Evolutionary conservation across 1,140 invertebrate genomes (phyloP), one percentile per base, ranked within the genome.

Genomic region (Teleopsis dalmanni): DNA sequence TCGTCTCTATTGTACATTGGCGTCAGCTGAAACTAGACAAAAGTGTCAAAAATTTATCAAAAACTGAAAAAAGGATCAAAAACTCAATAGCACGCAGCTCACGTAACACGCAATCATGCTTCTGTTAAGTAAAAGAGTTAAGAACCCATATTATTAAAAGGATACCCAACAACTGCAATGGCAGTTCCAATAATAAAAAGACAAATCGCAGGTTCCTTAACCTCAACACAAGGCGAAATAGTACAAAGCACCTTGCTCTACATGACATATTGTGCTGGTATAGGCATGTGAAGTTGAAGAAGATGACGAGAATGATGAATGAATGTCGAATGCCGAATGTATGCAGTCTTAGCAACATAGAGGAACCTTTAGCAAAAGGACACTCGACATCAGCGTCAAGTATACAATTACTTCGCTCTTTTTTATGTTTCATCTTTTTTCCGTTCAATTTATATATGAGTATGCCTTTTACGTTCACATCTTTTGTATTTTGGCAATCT

Each of bases 31-130:
- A 46, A 22, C 19, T 38, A 8, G 34, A 27, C 19, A 13, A 50
- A 38, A 40, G 45, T 34, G 44, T 56, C 43, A 47, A 55, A 55
- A 51, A 58, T 59, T 57, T 40, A 50, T 38, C 51, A 51, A 16
- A 14, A 34, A 21, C 38, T 53, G 16, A 25, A 11, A 5, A 4
- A 54, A 58, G 51, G 52, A 61, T 54, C 58, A 60, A 58, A 62
- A 56, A 47, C 9, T 51, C 33, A 22, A 33, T 29, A 4, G 19
- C 11, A 37, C 29, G 5, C 16, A 36, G n/a, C 14, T 10, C 36
- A 40, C 36, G 46, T 48, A 38, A 31, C 46, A 48, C 46, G 47
- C 36, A 48, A 42, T 49, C 40, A 51, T 29, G 9, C 7, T 10
- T n/a, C 33, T 23, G 33, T 23, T 22, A 36, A 36, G 14, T 35